Conservation (phyloP, 1,140 invertebrate species). For the Branchinecta lynchi region DNA sequence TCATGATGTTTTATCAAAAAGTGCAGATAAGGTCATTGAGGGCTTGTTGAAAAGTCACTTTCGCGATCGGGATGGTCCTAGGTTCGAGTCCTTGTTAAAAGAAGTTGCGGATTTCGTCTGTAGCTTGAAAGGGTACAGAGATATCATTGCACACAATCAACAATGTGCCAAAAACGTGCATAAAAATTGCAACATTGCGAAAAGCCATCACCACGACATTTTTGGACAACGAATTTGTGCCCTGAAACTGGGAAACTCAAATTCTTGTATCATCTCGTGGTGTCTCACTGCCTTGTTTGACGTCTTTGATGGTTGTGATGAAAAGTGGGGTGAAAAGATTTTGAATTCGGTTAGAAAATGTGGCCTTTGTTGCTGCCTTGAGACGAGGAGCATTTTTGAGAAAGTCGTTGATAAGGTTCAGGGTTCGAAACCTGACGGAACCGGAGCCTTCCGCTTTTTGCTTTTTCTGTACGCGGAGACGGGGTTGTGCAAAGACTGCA, state of each 20-base stretch:
- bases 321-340: not conserved
- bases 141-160: not conserved
- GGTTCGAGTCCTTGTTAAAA: not conserved
- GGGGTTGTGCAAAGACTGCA: not conserved
- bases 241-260: not conserved
- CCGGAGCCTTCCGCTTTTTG: not conserved
- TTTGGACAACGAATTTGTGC: not conserved
- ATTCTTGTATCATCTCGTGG: not conserved
- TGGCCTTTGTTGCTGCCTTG: conserved; percentile 3
- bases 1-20: not conserved
- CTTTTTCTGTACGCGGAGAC: not conserved
- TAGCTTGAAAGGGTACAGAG: conserved; percentile 1
- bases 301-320: not conserved
- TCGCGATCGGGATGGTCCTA: not conserved
- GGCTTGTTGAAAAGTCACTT: not conserved
- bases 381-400: not conserved
- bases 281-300: not conserved
- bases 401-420: not conserved
- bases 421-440: not conserved
- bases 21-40: not conserved
- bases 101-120: not conserved
- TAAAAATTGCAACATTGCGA: not conserved
- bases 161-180: not conserved
- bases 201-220: not conserved
- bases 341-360: not conserved